phyloP scores from a whole-genome alignment of 2,888 invertebrate genomes.

The Drosophila meridiana region DNA sequence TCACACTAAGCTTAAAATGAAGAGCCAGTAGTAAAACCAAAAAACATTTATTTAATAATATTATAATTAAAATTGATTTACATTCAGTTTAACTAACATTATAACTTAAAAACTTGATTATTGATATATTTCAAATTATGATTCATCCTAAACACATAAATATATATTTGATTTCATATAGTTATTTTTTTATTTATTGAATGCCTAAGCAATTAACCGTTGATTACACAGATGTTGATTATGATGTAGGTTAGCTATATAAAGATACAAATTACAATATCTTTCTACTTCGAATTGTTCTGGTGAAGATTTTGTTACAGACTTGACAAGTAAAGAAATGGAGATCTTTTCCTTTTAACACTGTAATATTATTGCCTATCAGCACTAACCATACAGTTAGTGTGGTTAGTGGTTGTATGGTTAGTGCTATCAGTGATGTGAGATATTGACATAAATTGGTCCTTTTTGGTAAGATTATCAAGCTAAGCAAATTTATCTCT shows the following conservation, averaged over 20 bases:
- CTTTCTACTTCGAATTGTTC: neutral
- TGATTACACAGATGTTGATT: neutral
- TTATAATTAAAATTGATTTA: neutral
- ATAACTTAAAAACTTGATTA: neutral
- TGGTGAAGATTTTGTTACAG: no score
- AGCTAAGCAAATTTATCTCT: no score
- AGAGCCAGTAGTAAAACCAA: neutral
- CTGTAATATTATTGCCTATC: no score
- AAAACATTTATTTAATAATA: no score
- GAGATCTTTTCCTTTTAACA: no score
- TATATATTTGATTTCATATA: neutral
- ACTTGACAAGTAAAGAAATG: no score
- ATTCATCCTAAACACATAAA: neutral
- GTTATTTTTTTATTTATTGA: neutral
- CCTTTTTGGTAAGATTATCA: no score
- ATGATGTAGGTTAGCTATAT: neutral
- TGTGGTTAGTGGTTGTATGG: no score
- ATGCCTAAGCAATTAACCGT: neutral
- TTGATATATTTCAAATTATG: no score
- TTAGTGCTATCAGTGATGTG: no score
- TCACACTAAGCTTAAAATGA: neutral
- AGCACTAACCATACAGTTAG: no score
- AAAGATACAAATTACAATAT: neutral
- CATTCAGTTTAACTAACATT: neutral
- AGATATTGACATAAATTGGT: no score